phyloP scores from a whole-genome alignment of 2,797 vertebrate species.

The Sylvia borin region DNA sequence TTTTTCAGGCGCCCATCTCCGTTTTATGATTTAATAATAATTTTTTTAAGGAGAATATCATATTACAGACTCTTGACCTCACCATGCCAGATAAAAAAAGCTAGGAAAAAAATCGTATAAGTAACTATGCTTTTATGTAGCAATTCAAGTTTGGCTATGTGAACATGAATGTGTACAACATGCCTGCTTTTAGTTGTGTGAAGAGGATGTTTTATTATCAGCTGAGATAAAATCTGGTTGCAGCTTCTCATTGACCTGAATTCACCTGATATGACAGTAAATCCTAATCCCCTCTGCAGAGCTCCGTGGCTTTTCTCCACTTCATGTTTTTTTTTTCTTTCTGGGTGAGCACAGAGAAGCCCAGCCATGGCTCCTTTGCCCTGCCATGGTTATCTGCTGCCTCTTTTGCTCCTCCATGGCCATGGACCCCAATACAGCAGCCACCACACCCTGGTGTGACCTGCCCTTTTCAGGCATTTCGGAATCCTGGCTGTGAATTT shows the following conservation, averaged over 20 bases:
- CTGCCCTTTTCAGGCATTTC: rapidly evolving
- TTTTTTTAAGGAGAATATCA: background rate
- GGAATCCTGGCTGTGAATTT: background rate
- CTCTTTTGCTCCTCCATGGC: background rate
- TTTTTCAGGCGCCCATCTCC: background rate
- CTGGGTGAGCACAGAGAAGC: background rate
- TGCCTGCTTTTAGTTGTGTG: background rate
- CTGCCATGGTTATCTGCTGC: background rate
- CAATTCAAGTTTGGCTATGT: background rate
- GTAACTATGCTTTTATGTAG: background rate
- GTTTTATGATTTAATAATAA: slow-evolving; percentile 11
- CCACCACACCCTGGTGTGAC: background rate
- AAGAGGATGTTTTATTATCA: slow-evolving; percentile 20
- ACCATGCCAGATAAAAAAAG: background rate
- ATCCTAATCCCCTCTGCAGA: slow-evolving; percentile 46
- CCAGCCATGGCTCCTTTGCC: background rate
- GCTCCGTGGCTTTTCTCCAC: slow-evolving; percentile 1
- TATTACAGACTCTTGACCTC: background rate
- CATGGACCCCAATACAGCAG: rapidly evolving
- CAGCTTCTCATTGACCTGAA: slow-evolving; percentile 44
- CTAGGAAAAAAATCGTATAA: background rate
- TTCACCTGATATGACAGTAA: slow-evolving; percentile 54
- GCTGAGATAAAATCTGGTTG: background rate
- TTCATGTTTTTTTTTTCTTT: background rate
- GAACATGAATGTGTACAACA: slow-evolving; percentile 2